phyloP scores from a whole-genome alignment of 2,113 vertebrate genomes.

The Dryoscopus gambensis region DNA sequence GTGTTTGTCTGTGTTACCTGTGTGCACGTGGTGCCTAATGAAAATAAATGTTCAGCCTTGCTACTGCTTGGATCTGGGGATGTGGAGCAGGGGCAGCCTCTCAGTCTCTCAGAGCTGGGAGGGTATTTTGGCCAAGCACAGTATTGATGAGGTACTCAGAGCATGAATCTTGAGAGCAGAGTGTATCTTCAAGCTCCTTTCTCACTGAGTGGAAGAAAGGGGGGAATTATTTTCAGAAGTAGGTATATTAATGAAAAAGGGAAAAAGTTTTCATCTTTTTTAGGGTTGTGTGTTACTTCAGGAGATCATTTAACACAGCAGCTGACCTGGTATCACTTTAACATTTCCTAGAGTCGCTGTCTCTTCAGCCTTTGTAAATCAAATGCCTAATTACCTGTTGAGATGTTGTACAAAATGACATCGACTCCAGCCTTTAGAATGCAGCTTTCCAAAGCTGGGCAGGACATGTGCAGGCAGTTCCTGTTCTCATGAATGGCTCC shows the following conservation, averaged over 20 bases:
- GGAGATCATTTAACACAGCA: not conserved
- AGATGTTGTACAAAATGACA: conserved; percentile 87
- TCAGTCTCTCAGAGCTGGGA: not conserved
- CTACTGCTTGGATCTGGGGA: not conserved
- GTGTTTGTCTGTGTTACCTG: not conserved
- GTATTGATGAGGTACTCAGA: not conserved
- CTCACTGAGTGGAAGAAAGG: not conserved
- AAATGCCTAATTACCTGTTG: conserved; percentile 74
- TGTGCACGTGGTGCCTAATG: not conserved
- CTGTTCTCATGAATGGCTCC: conserved; percentile 70
- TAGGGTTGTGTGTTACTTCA: not conserved
- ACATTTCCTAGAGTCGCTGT: not conserved
- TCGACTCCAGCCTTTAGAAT: conserved; percentile 75
- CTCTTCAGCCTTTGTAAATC: not conserved
- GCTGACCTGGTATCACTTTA: not conserved
- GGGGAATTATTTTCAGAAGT: not conserved
- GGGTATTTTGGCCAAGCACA: not conserved
- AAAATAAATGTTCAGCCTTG: not conserved
- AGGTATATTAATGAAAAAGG: not conserved
- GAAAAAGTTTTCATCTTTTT: not conserved
- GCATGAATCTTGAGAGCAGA: not conserved
- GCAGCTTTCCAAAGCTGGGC: conserved; percentile 87
- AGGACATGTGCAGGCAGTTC: conserved; percentile 90
- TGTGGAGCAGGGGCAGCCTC: not conserved
- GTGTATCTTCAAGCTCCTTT: not conserved